Evolutionary conservation across 2,113 vertebrate species (phyloP).

Genomic region (Pteruthius melanotis): DNA sequence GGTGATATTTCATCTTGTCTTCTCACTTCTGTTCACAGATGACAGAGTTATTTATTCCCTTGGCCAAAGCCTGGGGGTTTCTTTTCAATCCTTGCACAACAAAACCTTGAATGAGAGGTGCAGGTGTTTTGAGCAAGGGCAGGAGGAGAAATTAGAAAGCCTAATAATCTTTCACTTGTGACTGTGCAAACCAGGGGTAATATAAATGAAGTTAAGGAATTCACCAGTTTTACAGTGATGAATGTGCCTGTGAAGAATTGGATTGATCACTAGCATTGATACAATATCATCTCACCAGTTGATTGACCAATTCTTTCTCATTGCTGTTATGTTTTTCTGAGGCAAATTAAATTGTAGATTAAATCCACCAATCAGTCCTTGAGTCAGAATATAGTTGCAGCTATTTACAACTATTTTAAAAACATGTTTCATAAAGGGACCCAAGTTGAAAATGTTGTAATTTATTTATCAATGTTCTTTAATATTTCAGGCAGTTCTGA

Average conservation of each 20-base stretch:
- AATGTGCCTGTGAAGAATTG: background rate
- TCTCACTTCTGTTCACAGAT: background rate
- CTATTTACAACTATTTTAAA: conserved; percentile 10
- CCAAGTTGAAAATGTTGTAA: background rate
- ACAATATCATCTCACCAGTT: background rate
- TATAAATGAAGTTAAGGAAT: background rate
- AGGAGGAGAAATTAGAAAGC: background rate
- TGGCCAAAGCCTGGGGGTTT: background rate
- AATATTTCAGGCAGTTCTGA: conserved; percentile 35
- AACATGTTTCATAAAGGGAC: background rate
- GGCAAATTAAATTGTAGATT: background rate
- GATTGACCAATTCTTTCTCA: background rate
- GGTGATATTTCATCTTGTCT: conserved; percentile 9
- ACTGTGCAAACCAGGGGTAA: background rate
- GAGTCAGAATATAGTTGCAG: background rate
- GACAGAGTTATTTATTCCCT: conserved; percentile 1
- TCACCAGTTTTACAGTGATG: background rate
- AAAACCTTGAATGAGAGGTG: background rate
- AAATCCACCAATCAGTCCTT: background rate
- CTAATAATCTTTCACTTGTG: background rate
- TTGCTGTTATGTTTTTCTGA: background rate
- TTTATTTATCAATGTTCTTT: conserved; percentile 26
- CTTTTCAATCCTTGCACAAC: background rate
- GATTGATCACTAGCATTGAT: background rate
- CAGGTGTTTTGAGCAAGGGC: background rate